Base-by-base conservation (phyloP, 2,113 vertebrate genomes). In the Ornithorhynchus anatinus region DNA sequence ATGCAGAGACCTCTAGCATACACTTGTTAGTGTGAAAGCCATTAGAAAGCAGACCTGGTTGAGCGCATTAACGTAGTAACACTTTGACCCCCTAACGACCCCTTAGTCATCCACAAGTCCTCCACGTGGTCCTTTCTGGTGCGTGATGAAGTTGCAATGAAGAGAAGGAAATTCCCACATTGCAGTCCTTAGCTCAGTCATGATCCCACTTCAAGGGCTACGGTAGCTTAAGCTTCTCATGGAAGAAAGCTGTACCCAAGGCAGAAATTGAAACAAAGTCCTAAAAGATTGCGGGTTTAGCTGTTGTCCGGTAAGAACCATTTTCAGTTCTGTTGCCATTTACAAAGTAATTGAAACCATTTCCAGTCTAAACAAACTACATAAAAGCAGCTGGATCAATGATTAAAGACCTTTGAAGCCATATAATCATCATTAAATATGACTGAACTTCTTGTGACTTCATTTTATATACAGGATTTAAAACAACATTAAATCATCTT, bases 401-500 rank as follows among this genome's bases (percentile, higher is more conserved):
- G 89, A 92, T 89, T 80, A 88, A 85, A 91, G 88, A 87, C 87
- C 88, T 84, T 82, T 76, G 59, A 86, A 86, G 86, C 82, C 83
- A 0, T 84, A 78, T 89, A 91, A 89, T 86, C 88, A 90, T 92
- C 75, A 85, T 89, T 87, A 95, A 94, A 94, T 93, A 93, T 86
- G 92, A 91, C 89, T 80, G 70, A 91, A 92, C 84, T 91, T 91
- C 87, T 86, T 90, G 83, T 92, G 89, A 93, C 80, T 82, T 92
- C 76, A 90, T 93, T 94, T 92, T 94, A 94, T 94, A 91, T 93
- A 94, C 94, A 94, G 66, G 87, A 89, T 91, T 92, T 92, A 86
- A 89, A 92, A 92, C 91, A 93, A 88, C 88, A 92, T 93, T 94
- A 94, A 92, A 94, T 94, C 91, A 92, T 94, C 94, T 94, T 94